Base-by-base conservation (phyloP, 2,113 vertebrate species). In the Colaptes auratus region DNA sequence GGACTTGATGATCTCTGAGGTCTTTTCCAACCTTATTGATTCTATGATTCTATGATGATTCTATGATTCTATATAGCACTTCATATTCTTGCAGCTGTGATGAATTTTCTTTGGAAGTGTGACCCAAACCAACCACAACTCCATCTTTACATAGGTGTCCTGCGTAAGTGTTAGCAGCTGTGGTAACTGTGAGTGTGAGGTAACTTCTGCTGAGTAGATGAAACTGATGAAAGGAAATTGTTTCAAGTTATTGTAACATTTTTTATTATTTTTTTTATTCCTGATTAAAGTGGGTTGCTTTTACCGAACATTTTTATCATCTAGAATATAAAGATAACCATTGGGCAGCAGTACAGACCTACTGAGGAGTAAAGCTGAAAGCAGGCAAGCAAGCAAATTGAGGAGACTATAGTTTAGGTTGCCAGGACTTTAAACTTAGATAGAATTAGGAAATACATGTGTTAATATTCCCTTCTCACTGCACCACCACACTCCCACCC, bases 311-410 rank as follows among this genome's bases (percentile, higher is more conserved):
- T 48, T 70, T 92, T 53, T 86, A 66, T 76, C 15, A 76, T 18
- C 23, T 76, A 13, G 19, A 82, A 44, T 66, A 93, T 52, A 53
- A 93, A 86, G 81, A 66, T 66, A 89, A 71, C 70, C 55, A 86
- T 59, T n/a, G 31, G 78, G 82, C 55, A 96, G 72, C 46, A 89
- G 63, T 74, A 91, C 60, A 88, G 91, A 88, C 67, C 75, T 77
- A 86, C 27, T 30, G 9, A 69, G 63, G 83, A 55, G 58, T 92
- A 52, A 89, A 58, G 74, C 39, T 65, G 88, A 93, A 79, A 78
- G 12, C 50, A 52, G 24, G 23, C 50, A 52, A 52, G 65, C 64
- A 82, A 77, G 48, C 35, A 55, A 83, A 89, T 52, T 71, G 63
- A 79, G 61, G 35, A 61, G 60, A 63, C 75, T 81, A n/a, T 85